A percentile compares a stretch with the other conserved stretches of the same genome.
These are phyloP conservation scores for Todus mexicanus DNA, from an alignment of 2,797 vertebrate genomes.

Conservation along the genomic window DNA sequence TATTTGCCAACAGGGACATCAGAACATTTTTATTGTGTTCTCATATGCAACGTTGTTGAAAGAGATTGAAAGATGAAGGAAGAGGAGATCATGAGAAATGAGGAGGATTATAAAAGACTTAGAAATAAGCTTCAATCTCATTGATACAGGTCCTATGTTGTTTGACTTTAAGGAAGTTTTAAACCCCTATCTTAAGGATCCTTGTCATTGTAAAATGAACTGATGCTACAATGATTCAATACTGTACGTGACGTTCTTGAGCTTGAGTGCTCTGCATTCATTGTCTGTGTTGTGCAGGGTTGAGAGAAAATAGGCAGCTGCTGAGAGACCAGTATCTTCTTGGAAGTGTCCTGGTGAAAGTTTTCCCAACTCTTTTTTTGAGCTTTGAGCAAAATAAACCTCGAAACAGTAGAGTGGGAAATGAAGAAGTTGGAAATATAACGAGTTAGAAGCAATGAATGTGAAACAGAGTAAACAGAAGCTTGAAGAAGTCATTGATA, in stretches of 20 bases:
- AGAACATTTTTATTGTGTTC: constrained; percentile 12
- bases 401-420: not conserved
- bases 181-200: constrained; percentile 62
- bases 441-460: not conserved
- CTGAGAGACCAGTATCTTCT: not conserved
- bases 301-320: not conserved
- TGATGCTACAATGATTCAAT: constrained; percentile 34
- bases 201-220: constrained; percentile 46
- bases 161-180: constrained; percentile 54
- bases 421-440: not conserved
- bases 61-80: constrained; percentile 55
- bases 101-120: constrained; percentile 60
- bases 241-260: not conserved
- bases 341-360: constrained; percentile 3
- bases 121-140: constrained; percentile 62
- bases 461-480: not conserved
- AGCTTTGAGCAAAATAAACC: not conserved
- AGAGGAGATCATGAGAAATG: constrained; percentile 59
- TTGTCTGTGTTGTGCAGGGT: not conserved
- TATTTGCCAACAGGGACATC: not conserved
- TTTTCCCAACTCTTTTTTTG: not conserved
- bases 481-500: not conserved
- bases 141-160: constrained; percentile 39
- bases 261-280: not conserved
- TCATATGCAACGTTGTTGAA: constrained; percentile 46